phyloP scores from a whole-genome alignment of 2,888 invertebrate genomes.

The Brenthis ino region DNA sequence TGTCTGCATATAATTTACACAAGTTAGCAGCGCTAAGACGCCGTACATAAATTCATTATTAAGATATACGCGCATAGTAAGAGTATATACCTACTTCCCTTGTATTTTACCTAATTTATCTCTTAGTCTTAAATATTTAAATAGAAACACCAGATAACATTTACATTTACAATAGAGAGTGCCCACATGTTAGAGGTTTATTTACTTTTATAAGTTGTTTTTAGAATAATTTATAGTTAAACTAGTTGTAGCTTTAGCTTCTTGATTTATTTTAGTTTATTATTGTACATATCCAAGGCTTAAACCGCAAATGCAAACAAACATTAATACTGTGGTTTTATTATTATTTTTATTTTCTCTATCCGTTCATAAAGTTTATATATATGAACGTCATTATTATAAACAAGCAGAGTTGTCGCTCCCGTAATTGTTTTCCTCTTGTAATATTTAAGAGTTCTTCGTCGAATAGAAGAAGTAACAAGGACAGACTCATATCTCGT shows the following conservation, averaged over 20 bases:
- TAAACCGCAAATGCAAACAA: constrained; percentile 37
- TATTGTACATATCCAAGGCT: constrained; percentile 9
- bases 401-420: constrained; percentile 23
- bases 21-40: background rate
- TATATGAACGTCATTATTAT: constrained; percentile 31
- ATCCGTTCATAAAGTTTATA: constrained; percentile 34
- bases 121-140: constrained; percentile 33
- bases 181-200: constrained; percentile 28
- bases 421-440: constrained; percentile 31
- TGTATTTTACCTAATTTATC: constrained; percentile 23
- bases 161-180: constrained; percentile 37
- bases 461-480: constrained; percentile 33
- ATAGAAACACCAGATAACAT: constrained; percentile 34
- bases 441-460: constrained; percentile 25
- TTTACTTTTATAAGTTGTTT: constrained; percentile 29
- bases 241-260: constrained; percentile 16
- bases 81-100: constrained; percentile 1
- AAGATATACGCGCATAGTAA: constrained; percentile 24
- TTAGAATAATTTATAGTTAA: constrained; percentile 21
- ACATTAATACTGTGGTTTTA: constrained; percentile 28
- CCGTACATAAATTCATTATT: constrained; percentile 14
- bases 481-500: constrained; percentile 28
- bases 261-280: constrained; percentile 38
- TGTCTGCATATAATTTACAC: background rate
- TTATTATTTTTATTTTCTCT: constrained; percentile 32